Evolutionary conservation across 2,888 invertebrate genomes (phyloP), one percentile per base, ranked within the genome.

Genomic region (Diaphora mendica): DNA sequence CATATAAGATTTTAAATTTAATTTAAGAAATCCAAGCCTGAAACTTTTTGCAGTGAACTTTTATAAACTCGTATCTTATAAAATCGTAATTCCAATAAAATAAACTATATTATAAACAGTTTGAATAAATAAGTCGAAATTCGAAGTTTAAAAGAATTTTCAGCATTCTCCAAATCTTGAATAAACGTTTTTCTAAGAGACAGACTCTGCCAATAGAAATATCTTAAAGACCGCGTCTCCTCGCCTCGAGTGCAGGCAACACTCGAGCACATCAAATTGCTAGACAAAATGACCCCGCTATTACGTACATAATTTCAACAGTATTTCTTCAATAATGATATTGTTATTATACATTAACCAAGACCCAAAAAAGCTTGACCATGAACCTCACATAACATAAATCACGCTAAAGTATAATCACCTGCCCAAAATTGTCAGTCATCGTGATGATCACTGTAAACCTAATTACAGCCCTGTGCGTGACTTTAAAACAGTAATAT

Each of bases 391-490:
- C 20, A 64, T 59, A 77, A 30, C 67, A 68, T 67, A 51, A 66
- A 65, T 66, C 33, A 73, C 69, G 65, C 26, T 7, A 62, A 44
- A 48, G 74, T 78, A 70, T 64, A 68, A 79, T 82, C 79, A 76
- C 70, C 51, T 72, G 70, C 23, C 42, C 70, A 68, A 39, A 68
- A 51, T 68, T 72, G 48, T 59, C 70, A 44, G 42, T 74, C 68
- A 73, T 82, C 71, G 73, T 66, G 73, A 70, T 77, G 67, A 70
- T 74, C 64, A 74, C n/a, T 51, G 42, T 69, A 70, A 64, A 35
- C 65, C 76, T 75, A 84, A 82, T 76, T 79, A 75, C 73, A 66
- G 71, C 73, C 78, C 82, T 79, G 79, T 77, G 74, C 82, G 82
- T 82, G 82, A 70, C 69, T 70, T 17, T 11, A 13, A n/a, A 72